Conservation (phyloP, 2,113 vertebrate species). For the Austrofundulus limnaeus region DNA sequence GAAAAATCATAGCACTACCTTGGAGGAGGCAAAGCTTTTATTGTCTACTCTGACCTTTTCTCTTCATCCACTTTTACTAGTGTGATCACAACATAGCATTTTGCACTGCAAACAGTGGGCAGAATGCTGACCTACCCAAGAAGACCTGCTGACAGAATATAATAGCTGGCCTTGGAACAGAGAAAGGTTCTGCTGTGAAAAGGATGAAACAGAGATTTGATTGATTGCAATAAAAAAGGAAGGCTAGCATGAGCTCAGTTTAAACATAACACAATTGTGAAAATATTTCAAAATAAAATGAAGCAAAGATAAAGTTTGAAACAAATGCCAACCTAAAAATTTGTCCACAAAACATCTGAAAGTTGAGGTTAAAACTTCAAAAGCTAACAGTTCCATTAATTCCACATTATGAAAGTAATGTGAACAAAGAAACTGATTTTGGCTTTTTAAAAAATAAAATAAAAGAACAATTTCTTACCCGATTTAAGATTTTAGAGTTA, state of each 20-base stretch:
- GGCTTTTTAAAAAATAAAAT: too few relatives aligned
- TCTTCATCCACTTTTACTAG: background rate
- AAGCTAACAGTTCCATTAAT: too few relatives aligned
- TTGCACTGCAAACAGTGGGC: conserved; percentile 8
- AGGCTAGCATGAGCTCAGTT: background rate
- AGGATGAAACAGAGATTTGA: conserved; percentile 10
- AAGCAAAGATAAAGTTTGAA: background rate
- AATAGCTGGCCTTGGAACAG: conserved; percentile 23
- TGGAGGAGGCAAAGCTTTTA: background rate
- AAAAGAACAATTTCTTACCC: too few relatives aligned
- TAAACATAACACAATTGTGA: background rate
- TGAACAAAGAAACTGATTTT: too few relatives aligned
- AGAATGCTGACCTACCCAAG: conserved; percentile 10
- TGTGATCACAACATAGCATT: background rate
- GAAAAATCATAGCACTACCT: background rate
- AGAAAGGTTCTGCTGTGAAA: conserved; percentile 19
- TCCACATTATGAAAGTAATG: too few relatives aligned
- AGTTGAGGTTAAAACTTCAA: too few relatives aligned
- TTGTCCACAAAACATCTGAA: too few relatives aligned
- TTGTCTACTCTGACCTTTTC: conserved; percentile 9
- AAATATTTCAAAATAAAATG: background rate
- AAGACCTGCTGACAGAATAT: conserved; percentile 16
- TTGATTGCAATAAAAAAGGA: background rate
- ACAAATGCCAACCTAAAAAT: background rate
- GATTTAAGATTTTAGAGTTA: too few relatives aligned